phyloP scores from a whole-genome alignment of 2,888 invertebrate species.

The Cataglyphis altisquamis region DNA sequence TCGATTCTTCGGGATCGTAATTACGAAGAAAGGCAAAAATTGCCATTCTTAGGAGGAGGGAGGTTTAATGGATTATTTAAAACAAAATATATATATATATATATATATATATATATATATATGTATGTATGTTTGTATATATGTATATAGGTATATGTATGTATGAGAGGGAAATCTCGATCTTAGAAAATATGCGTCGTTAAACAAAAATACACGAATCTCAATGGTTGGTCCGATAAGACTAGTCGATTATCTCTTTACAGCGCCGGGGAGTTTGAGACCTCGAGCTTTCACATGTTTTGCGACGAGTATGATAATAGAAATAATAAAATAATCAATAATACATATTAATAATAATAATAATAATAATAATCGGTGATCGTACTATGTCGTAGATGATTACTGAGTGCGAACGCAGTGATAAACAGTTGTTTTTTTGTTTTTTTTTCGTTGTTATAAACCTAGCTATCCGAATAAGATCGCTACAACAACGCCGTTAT shows the following conservation, averaged over 20 bases:
- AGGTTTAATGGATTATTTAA: conserved; percentile 26
- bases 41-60: conserved; percentile 11
- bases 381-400: conserved; percentile 49
- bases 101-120: conserved; percentile 14
- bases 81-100: conserved; percentile 29
- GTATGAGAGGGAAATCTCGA: conserved; percentile 74
- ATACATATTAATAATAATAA: conserved; percentile 53
- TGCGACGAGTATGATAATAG: conserved; percentile 63
- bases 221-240: conserved; percentile 84
- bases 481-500: conserved; percentile 52
- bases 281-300: conserved; percentile 45
- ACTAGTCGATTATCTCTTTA: conserved; percentile 83
- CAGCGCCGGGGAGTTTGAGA: conserved; percentile 74
- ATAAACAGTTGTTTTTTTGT: conserved; percentile 42
- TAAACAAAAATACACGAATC: conserved; percentile 77
- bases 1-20: conserved; percentile 36
- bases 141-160: conserved; percentile 17
- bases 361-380: conserved; percentile 57
- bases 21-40: conserved; percentile 39
- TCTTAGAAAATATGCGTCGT: conserved; percentile 76
- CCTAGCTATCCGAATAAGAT: conserved; percentile 56
- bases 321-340: conserved; percentile 71
- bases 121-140: conserved; percentile 37
- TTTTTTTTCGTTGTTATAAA: conserved; percentile 66
- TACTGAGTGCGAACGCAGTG: conserved; percentile 59